Percentiles rank a stretch among this genome's conserved stretches.
phyloP scores from a whole-genome alignment of 2,113 vertebrate species.

The Tringa solitaria region DNA sequence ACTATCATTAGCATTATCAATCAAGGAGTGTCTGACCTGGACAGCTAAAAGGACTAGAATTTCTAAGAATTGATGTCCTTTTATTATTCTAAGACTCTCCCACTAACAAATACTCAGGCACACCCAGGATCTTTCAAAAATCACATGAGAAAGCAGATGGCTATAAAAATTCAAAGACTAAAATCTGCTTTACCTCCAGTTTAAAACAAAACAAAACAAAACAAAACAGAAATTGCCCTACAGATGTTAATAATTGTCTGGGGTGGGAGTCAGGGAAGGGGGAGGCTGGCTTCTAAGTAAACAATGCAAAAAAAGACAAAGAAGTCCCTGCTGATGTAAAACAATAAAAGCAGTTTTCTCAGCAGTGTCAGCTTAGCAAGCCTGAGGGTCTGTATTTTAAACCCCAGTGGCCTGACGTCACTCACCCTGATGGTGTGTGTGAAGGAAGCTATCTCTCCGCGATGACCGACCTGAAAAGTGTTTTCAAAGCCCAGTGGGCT shows the following conservation, averaged over 20 bases:
- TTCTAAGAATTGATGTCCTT: neutral
- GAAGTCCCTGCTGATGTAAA: slow-evolving; percentile 66
- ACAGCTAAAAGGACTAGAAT: neutral
- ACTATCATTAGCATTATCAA: neutral
- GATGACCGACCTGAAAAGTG: slow-evolving; percentile 47
- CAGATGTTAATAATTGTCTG: slow-evolving; percentile 64
- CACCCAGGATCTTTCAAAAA: slow-evolving; percentile 27
- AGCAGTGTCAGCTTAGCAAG: slow-evolving; percentile 59
- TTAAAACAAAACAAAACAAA: neutral
- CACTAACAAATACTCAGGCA: neutral
- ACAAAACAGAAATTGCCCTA: slow-evolving; percentile 9
- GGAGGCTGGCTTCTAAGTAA: slow-evolving; percentile 46
- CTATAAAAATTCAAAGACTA: slow-evolving; percentile 64
- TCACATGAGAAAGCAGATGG: slow-evolving; percentile 35
- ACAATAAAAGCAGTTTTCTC: slow-evolving; percentile 68
- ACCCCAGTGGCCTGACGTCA: slow-evolving; percentile 51
- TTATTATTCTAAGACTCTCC: neutral
- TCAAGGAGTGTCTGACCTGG: neutral
- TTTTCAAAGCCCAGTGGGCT: slow-evolving; percentile 62
- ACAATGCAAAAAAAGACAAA: slow-evolving; percentile 64
- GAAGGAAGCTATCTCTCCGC: slow-evolving; percentile 13
- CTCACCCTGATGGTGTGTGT: slow-evolving; percentile 40
- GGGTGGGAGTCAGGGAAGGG: neutral
- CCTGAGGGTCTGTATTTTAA: slow-evolving; percentile 61
- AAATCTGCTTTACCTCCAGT: slow-evolving; percentile 45